Conservation (phyloP, 2,113 vertebrate species). For the Hemiscyllium ocellatum region DNA sequence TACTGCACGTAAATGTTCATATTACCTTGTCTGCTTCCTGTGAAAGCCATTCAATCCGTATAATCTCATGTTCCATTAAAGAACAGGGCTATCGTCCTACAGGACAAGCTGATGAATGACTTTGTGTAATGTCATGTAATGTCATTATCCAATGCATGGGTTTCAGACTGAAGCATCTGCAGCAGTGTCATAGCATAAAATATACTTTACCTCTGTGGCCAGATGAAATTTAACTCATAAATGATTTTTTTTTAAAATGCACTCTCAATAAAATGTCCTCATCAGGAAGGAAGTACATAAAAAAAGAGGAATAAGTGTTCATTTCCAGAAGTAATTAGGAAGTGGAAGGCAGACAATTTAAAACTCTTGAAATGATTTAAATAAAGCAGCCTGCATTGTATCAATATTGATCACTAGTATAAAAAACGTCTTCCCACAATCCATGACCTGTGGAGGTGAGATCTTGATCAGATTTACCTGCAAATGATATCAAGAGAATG, state of each 20-base stretch:
- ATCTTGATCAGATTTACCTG: conserved; percentile 9
- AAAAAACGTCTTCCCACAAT: background rate
- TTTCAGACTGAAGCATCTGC: background rate
- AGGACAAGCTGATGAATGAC: background rate
- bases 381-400: background rate
- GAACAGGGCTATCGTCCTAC: background rate
- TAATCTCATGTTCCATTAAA: conserved; percentile 22
- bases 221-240: background rate
- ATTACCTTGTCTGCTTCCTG: background rate
- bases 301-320: background rate
- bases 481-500: conserved; percentile 7
- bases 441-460: background rate
- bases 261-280: background rate
- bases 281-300: background rate
- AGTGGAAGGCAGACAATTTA: background rate
- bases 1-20: background rate
- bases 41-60: background rate
- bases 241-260: background rate
- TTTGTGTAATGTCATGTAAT: background rate
- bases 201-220: background rate
- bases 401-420: background rate
- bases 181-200: background rate
- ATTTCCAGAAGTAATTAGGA: background rate
- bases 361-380: background rate
- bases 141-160: background rate